These are phyloP conservation scores for Struthidea cinerea DNA, from an alignment of 2,113 vertebrate species.

Conservation along the genomic window DNA sequence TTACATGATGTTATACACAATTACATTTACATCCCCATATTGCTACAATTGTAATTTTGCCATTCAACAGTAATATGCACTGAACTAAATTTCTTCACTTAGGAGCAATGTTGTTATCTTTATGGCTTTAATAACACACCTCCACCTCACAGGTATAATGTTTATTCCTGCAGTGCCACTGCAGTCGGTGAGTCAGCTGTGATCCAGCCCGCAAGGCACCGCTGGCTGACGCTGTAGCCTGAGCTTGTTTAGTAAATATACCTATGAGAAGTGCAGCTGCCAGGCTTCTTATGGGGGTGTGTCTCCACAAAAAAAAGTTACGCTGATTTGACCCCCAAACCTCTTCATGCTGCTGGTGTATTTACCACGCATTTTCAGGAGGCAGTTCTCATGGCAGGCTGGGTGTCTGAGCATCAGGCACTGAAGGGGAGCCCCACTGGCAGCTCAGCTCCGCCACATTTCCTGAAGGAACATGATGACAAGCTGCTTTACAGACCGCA, in stretches of 20 bases:
- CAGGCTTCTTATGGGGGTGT: not conserved
- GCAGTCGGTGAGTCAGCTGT: not conserved
- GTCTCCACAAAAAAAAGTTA: not conserved
- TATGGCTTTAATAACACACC: not conserved
- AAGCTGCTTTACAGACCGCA: not conserved
- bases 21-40: slow-evolving; percentile 44
- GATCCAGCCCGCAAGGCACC: not conserved
- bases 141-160: not conserved
- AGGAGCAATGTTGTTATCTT: slow-evolving; percentile 10
- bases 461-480: not conserved
- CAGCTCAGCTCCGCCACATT: not conserved
- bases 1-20: slow-evolving; percentile 40
- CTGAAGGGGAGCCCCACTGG: not conserved
- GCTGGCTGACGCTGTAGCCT: accelerated
- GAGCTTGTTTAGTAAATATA: not conserved
- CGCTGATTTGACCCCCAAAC: not conserved
- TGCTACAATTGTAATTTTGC: slow-evolving; percentile 27
- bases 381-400: not conserved
- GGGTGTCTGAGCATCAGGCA: not conserved
- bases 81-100: not conserved
- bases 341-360: not conserved
- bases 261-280: not conserved
- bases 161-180: not conserved
- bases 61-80: slow-evolving; percentile 4
- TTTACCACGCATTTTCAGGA: not conserved